A percentile compares a stretch with the other conserved stretches of the same genome.
Conservation (phyloP, 2,113 vertebrate genomes). For the Apistogramma diplotaenia region DNA sequence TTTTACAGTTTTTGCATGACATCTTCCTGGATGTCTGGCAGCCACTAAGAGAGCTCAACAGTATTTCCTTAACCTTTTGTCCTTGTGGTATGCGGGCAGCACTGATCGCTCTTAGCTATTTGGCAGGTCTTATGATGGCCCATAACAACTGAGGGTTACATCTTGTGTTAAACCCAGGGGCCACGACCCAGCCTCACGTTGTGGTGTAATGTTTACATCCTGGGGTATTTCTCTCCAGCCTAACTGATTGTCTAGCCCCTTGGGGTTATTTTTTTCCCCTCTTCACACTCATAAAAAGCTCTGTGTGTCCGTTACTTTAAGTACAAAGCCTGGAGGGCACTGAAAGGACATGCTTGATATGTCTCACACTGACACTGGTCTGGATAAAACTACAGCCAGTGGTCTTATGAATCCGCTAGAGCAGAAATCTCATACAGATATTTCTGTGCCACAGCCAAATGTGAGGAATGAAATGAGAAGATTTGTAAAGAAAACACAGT, state of each 20-base stretch:
- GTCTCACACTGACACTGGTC: slow-evolving; percentile 40
- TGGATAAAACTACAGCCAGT: slow-evolving; percentile 31
- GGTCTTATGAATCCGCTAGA: slow-evolving; percentile 23
- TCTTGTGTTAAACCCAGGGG: slow-evolving; percentile 59
- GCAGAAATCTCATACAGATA: slow-evolving; percentile 15
- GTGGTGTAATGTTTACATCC: slow-evolving; percentile 69
- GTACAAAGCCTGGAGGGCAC: slow-evolving; percentile 57
- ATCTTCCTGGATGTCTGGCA: not conserved
- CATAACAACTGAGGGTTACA: slow-evolving; percentile 57
- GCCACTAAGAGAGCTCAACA: slow-evolving; percentile 4
- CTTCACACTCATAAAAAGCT: slow-evolving; percentile 62
- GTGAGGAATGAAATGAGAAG: slow-evolving; percentile 10
- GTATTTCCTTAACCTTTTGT: slow-evolving; percentile 58
- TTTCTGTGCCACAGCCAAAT: slow-evolving; percentile 19
- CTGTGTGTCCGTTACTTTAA: slow-evolving; percentile 53
- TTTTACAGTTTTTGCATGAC: not conserved
- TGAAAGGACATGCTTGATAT: slow-evolving; percentile 49
- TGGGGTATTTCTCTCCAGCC: slow-evolving; percentile 57
- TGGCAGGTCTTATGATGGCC: slow-evolving; percentile 61
- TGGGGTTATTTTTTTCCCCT: slow-evolving; percentile 30
- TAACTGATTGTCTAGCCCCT: slow-evolving; percentile 58
- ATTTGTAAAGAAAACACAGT: slow-evolving; percentile 14
- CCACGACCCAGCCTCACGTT: slow-evolving; percentile 60
- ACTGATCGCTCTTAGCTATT: slow-evolving; percentile 47
- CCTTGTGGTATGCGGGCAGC: slow-evolving; percentile 51